Evolutionary conservation across 2,888 invertebrate species (phyloP).

Genomic region (Drosophila trichaetosa): DNA sequence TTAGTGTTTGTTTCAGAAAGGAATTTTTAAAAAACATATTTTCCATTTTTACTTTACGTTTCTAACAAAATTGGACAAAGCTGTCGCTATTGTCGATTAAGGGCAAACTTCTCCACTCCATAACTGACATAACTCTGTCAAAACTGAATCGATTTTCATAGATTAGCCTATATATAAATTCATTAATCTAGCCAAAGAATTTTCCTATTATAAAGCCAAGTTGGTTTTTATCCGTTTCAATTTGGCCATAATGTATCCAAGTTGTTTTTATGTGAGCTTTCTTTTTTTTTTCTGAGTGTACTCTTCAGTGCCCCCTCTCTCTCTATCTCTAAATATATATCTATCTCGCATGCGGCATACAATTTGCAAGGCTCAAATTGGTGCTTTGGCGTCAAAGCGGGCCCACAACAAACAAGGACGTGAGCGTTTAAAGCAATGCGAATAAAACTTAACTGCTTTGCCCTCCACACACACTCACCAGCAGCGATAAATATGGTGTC

Average conservation of each 20-base stretch:
- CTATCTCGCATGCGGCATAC: conserved; percentile 25
- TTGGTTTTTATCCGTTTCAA: too few species aligned
- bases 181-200: neutral
- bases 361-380: conserved; percentile 69
- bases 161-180: neutral
- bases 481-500: conserved; percentile 9
- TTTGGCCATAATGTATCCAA: neutral
- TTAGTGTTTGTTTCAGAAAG: too few species aligned
- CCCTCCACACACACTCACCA: conserved; percentile 8
- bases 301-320: neutral
- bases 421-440: conserved; percentile 71
- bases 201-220: too few species aligned
- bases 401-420: conserved; percentile 53
- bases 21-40: neutral
- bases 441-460: conserved; percentile 75
- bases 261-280: neutral
- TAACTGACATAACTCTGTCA: neutral
- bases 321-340: neutral
- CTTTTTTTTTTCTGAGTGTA: neutral
- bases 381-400: conserved; percentile 36
- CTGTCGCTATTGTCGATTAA: too few species aligned
- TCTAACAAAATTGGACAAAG: too few species aligned
- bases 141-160: neutral
- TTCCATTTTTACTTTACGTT: too few species aligned
- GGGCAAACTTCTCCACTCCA: neutral